Evolutionary conservation across 2,797 vertebrate species (phyloP).

Genomic region (Clarias pachynema): DNA sequence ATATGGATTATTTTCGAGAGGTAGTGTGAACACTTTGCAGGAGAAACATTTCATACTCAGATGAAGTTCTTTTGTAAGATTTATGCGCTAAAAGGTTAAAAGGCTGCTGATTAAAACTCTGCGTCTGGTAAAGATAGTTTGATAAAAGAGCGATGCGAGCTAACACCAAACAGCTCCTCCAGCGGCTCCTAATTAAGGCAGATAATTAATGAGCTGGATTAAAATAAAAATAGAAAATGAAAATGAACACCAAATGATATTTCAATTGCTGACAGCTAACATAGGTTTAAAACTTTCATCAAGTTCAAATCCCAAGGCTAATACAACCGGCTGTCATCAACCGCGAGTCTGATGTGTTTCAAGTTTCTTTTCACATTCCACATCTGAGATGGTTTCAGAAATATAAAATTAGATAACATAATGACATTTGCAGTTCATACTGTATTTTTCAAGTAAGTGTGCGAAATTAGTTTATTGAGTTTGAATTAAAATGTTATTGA

Average conservation of each 20-base stretch:
- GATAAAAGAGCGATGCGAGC: not conserved
- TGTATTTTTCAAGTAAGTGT: not conserved
- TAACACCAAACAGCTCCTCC: not conserved
- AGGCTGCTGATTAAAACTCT: slow-evolving; percentile 8
- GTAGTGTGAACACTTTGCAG: not conserved
- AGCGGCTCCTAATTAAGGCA: not conserved
- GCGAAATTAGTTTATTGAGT: not conserved
- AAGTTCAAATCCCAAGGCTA: not conserved
- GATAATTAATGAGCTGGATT: not conserved
- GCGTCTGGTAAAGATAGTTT: not conserved
- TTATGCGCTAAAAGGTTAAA: not conserved
- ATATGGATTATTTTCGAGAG: not conserved
- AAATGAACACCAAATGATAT: not conserved
- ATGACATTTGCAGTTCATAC: not conserved
- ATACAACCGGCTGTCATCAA: not conserved
- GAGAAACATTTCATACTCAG: not conserved
- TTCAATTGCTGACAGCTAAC: not conserved
- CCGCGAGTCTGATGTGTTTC: not conserved
- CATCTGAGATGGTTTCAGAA: not conserved
- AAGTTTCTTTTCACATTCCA: not conserved
- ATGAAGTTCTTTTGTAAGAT: not conserved
- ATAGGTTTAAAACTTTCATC: not conserved
- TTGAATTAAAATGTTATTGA: not conserved
- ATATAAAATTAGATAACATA: not conserved
- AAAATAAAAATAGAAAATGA: not conserved